Conservation (phyloP, 2,888 invertebrate genomes). For the Pinctada fucata region DNA sequence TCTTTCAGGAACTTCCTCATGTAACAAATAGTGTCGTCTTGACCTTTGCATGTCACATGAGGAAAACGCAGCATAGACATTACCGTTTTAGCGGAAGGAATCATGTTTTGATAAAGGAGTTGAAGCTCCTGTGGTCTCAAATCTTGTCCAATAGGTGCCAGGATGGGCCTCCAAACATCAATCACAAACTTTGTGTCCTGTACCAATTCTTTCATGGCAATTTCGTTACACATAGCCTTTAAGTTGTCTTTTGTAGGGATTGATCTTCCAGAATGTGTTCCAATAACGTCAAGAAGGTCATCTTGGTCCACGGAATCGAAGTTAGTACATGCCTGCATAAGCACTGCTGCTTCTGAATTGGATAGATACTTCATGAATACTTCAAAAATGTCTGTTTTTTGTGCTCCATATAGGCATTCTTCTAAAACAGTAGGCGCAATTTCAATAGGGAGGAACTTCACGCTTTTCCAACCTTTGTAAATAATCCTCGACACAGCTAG, state of each 20-base stretch:
- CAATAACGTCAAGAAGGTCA: conserved; percentile 4
- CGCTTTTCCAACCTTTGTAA: conserved; percentile 3
- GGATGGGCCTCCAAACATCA: not conserved
- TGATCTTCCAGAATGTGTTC: not conserved
- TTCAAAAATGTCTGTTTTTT: not conserved
- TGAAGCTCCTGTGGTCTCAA: not conserved
- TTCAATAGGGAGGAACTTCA: not conserved
- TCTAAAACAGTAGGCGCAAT: not conserved
- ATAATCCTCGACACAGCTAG: not conserved
- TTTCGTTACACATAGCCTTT: conserved; percentile 7
- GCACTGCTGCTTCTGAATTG: not conserved
- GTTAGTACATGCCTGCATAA: not conserved
- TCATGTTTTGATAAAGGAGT: not conserved
- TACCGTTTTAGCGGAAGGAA: not conserved
- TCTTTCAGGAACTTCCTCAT: conserved; percentile 7
- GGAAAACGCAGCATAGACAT: conserved; percentile 4
- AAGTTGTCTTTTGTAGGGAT: conserved; percentile 1
- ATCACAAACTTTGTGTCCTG: conserved; percentile 7
- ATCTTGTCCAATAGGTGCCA: not conserved
- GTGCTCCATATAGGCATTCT: not conserved
- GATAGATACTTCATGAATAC: not conserved
- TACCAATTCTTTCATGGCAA: conserved; percentile 2
- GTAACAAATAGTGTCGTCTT: not conserved
- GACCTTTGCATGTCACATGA: not conserved
- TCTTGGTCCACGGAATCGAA: conserved; percentile 1